Base-by-base conservation (phyloP, 2,888 invertebrate genomes). In the Argynnis bischoffii region DNA sequence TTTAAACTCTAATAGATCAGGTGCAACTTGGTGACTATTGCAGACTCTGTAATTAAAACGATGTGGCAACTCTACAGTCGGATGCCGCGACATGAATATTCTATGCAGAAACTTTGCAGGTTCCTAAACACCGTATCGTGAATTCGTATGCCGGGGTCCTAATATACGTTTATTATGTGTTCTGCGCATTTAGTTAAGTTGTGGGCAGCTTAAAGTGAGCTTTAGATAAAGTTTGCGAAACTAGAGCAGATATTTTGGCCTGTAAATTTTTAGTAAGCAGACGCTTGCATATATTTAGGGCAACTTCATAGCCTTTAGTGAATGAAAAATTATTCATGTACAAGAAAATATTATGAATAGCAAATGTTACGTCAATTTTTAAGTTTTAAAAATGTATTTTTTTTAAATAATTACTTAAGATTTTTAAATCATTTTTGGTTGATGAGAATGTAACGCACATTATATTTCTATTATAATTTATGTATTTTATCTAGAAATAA, bases 1-100 rank as follows among this genome's bases (percentile, higher is more conserved):
- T 74, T 76, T 75, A 73, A 75, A 76, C 67, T 75, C 75, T 75
- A 75, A 77, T 74, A 72, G 72, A 72, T 69, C 72, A 70, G 71
- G 69, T 71, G 72, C 72, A 65, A 65, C 51, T 53, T 61, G 64
- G 60, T 64, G 64, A 63, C 69, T 69, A 66, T 67, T 66, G 74
- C 71, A 64, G 70, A 57, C 56, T 65, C 16, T 63, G 74, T 75
- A 77, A 78, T 78, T 77, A 78, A 78, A 78, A 74, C 73, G 72
- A 69, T 70, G 72, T 54, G 48, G 71, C 60, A 77, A 75, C 72
- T 41, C 35, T 41, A 67, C 69, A 71, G 74, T 72, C 63, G 72
- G 73, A 73, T 74, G 70, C 72, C 73, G 71, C 72, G 66, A 72
- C 72, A 75, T 75, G 77, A 76, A 78, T 78, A 78, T 77, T 78